phyloP scores from a whole-genome alignment of 2,888 invertebrate species.

The Clitarchus hookeri region DNA sequence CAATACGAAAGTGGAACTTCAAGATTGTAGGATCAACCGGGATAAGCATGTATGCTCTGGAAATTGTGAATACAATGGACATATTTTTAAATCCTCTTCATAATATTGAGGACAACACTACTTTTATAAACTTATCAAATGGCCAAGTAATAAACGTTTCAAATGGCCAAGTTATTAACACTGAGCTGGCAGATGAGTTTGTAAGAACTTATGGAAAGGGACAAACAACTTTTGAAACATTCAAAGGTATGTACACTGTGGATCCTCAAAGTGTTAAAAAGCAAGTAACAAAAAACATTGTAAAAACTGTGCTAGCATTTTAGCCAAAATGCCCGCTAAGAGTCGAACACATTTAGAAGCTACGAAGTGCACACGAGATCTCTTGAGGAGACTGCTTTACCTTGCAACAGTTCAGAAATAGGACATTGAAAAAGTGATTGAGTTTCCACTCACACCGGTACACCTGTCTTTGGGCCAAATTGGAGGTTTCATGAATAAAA shows the following conservation, averaged over 20 bases:
- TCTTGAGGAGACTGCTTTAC: slow-evolving; percentile 16
- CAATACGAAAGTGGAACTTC: slow-evolving; percentile 10
- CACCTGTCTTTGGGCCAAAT: not conserved
- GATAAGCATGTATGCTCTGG: not conserved
- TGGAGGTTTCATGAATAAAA: not conserved
- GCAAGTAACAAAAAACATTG: not conserved
- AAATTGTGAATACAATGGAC: slow-evolving; percentile 17
- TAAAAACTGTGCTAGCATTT: not conserved
- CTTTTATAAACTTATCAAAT: not conserved
- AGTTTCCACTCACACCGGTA: no score
- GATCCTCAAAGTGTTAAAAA: not conserved
- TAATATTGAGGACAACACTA: not conserved
- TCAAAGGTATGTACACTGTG: not conserved
- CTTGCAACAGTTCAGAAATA: not conserved
- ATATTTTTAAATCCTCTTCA: not conserved
- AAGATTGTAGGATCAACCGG: not conserved
- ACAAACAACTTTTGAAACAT: not conserved
- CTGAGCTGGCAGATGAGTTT: slow-evolving; percentile 18
- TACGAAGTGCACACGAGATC: slow-evolving; percentile 19
- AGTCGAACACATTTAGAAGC: not conserved
- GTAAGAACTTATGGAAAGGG: not conserved
- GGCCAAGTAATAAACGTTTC: not conserved
- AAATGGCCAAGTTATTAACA: not conserved
- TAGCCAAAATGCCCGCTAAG: not conserved
- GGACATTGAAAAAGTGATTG: no score